Base-by-base conservation (phyloP, 2,113 vertebrate species). In the Notarius quadriscutis region DNA sequence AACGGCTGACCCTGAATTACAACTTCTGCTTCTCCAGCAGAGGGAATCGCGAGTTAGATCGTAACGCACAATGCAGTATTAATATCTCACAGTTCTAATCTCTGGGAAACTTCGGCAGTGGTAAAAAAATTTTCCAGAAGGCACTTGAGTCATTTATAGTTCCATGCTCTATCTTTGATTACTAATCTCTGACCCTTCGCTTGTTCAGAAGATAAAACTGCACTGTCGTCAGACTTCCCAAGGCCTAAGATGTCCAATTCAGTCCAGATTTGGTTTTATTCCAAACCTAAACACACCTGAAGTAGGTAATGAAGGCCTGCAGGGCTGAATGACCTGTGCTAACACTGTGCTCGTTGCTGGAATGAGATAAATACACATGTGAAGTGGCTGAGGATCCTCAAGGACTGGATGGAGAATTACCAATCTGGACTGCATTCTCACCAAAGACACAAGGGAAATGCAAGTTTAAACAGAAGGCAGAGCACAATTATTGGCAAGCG, bases 381-480 rank as follows among this genome's bases (percentile, higher is more conserved):
- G 48, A 51, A 67, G 81, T 18, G 22, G 62, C 62, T 53, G 81
- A 67, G 27, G 27, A 80, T 27, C 62, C 62, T 11, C 0, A 50
- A 41, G 10, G 58, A 63, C 80, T 63, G 34, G 20, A 82, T 25
- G 41, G 60, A 82, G 57, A 63, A 82, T 63, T 11, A 25, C 4
- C 11, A 5, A 55, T 25, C 84, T 0, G 15, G 22, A 20, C 71
- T 55, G 72, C 58, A 79, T 78, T 30, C 84, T 86, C 72, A 4
- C 83, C 75, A 71, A 85, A 67, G 65, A 80, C 48, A 86, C 18
- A 86, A 67, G 74, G 84, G 74, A 86, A 86, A 79, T 55, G 77
- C 34, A 57, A 53, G 65, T 89, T 85, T 17, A 83, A 58, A 57
- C 57, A 85, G 84, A 57, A 81, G 80, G 51, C 69, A 87, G 80